Evolutionary conservation across 1,140 invertebrate genomes (phyloP).

Genomic region (Tetramorium parvispinum): DNA sequence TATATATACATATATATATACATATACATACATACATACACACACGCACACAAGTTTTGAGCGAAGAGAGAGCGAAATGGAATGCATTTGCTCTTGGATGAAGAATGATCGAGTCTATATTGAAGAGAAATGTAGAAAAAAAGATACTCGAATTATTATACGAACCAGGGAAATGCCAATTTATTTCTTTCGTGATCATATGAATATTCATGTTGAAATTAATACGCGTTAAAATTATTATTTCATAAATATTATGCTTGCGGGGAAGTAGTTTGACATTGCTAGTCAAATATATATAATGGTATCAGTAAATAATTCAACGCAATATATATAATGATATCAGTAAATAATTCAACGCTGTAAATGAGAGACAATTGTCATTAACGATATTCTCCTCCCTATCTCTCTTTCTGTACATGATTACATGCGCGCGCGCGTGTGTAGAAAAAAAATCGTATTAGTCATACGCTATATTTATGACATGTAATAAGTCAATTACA

Average conservation of each 20-base stretch:
- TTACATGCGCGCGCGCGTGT: background rate
- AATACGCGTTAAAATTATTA: background rate
- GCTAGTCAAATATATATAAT: background rate
- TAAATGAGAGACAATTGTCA: background rate
- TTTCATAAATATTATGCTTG: background rate
- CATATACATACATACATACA: background rate
- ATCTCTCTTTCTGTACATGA: background rate
- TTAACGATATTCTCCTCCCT: background rate
- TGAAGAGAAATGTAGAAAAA: background rate
- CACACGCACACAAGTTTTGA: background rate
- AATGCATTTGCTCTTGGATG: constrained; percentile 21
- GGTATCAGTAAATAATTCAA: background rate
- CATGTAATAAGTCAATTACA: constrained; percentile 65
- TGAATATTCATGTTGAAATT: background rate
- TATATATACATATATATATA: background rate
- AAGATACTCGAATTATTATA: constrained; percentile 75
- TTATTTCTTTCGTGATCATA: constrained; percentile 69
- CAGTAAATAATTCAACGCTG: background rate
- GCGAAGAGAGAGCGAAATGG: background rate
- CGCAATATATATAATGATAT: background rate
- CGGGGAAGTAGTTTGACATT: background rate
- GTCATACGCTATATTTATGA: background rate
- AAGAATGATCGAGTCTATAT: background rate
- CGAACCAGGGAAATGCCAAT: constrained; percentile 73
- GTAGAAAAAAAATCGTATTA: background rate